Conservation (phyloP, 1,140 invertebrate species). For the Agrilus planipennis region DNA sequence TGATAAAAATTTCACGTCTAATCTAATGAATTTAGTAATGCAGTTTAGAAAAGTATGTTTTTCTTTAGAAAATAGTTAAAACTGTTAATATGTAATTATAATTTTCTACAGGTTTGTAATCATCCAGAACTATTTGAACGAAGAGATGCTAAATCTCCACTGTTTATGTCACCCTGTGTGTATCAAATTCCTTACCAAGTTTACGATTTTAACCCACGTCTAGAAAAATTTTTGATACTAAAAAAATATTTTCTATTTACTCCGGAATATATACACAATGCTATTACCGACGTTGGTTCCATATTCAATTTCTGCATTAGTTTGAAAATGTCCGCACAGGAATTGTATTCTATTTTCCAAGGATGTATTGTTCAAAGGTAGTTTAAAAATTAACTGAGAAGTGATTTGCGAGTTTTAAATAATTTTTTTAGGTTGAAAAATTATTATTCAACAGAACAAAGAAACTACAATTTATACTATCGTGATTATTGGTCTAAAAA, state of each 20-base stretch:
- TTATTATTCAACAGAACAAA: slow-evolving; percentile 22
- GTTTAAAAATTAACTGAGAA: slow-evolving; percentile 5
- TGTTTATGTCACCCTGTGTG: slow-evolving; percentile 57
- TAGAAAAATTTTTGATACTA: slow-evolving; percentile 16
- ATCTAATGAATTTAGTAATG: slow-evolving; percentile 93
- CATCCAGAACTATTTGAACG: slow-evolving; percentile 88
- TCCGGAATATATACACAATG: slow-evolving; percentile 45
- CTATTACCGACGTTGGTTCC: slow-evolving; percentile 32
- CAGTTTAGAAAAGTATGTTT: slow-evolving; percentile 75
- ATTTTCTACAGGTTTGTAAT: slow-evolving; percentile 69
- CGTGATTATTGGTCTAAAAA: slow-evolving; percentile 16
- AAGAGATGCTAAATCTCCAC: slow-evolving; percentile 75
- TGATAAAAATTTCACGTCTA: slow-evolving; percentile 80
- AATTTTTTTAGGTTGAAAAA: slow-evolving; percentile 21
- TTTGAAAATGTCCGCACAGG: slow-evolving; percentile 59
- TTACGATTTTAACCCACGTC: slow-evolving; percentile 40
- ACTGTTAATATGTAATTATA: neutral
- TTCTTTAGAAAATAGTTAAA: slow-evolving; percentile 27
- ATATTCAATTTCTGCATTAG: slow-evolving; percentile 65
- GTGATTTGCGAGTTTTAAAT: neutral
- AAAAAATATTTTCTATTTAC: slow-evolving; percentile 44
- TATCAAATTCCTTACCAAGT: slow-evolving; percentile 71
- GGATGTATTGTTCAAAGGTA: slow-evolving; percentile 52
- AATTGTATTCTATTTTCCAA: slow-evolving; percentile 58
- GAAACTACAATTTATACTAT: slow-evolving; percentile 13